Evolutionary conservation across 2,113 vertebrate genomes (phyloP), one percentile per base, ranked within the genome.

Genomic region (Larimichthys polyactis): DNA sequence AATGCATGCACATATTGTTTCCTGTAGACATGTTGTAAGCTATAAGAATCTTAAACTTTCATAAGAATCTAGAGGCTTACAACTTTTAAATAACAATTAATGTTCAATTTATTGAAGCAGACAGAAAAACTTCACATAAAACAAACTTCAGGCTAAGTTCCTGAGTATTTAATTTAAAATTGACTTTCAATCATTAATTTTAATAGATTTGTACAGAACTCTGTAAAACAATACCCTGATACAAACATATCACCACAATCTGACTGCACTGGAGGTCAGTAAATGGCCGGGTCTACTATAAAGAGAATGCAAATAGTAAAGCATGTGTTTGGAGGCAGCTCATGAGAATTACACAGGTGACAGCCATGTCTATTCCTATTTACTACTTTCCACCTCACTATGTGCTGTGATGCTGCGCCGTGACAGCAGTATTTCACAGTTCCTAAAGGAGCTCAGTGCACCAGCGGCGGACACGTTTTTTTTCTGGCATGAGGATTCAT

Each of bases 401-500:
- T 15, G 4, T 63, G 64, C 75, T 4, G 20, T 67, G 64, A 86
- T 63, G 81, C 80, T 84, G 66, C 74, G 79, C 60, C 20, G 32
- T 87, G 88, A 87, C 69, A 9, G 32, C 65, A 85, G 59, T 55
- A 40, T 90, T 90, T 88, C 66, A 82, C 75, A 87, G 64, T 44
- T 85, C 79, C 80, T 85, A 73, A 75, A 75, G 58, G 73, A 78
- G 83, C 76, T 83, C 83, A 82, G 81, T 43, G 40, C 67, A 59
- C 29, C 11, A 64, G 78, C 75, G 78, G 83, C 68, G 71, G 66
- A 87, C 71, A 70, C 79, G 84, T 80, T 40, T 40, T n/a, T 36
- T 76, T 77, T 87, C 63, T 77, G 43, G 36, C 48, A 52, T n/a
- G 62, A 70, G 62, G 78, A 89, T 84, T 89, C 75, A 5, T 79